Base-by-base conservation (phyloP, 2,113 vertebrate species). In the Azemiops feae region DNA sequence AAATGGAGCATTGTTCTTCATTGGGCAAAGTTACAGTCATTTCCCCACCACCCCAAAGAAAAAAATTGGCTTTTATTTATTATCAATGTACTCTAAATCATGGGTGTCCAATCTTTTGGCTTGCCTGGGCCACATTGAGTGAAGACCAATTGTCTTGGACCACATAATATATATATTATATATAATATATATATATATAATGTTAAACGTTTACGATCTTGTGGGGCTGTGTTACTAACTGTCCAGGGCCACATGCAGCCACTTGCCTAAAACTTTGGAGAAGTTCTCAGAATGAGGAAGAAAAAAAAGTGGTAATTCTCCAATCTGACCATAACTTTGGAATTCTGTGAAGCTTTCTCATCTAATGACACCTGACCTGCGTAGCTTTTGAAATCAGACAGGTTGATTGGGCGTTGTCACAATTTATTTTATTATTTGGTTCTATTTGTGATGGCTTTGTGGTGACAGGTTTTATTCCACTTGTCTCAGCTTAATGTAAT, bases 401-500 rank as follows among this genome's bases (percentile, higher is more conserved):
- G 69, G 30, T n/a, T 30, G 2, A 39, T n/a, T 39, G 34, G n/a
- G 6, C 7, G 2, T 39, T 81, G 69, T 16, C 69, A 39, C 69
- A 81, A 39, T 39, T 81, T 81, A 81, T 81, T 81, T 6, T 81
- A 39, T 81, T 81, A 81, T 81, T 81, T 81, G n/a, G 7, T 81
- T 81, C 69, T n/a, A n/a, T 69, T 30, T 6, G 4, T 6, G n/a
- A 27, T 64, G 27, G 60, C 60, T n/a, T n/a, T 39, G 1, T 81
- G 74, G 18, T 81, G 74, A 9, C 7, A 43, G 7, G 74, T 81
- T 27, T 89, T 39, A 53, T 81, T 55, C 55, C n/a, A 86, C 54
- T 54, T 86, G 69, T 7, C 54, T 86, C 88, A 90, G 14, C n/a
- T 58, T 90, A 93, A 93, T 90, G 74, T 93, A 90, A 93, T 87